These are phyloP conservation scores for Neoascia interrupta DNA, from an alignment of 2,888 invertebrate species.

Conservation along the genomic window DNA sequence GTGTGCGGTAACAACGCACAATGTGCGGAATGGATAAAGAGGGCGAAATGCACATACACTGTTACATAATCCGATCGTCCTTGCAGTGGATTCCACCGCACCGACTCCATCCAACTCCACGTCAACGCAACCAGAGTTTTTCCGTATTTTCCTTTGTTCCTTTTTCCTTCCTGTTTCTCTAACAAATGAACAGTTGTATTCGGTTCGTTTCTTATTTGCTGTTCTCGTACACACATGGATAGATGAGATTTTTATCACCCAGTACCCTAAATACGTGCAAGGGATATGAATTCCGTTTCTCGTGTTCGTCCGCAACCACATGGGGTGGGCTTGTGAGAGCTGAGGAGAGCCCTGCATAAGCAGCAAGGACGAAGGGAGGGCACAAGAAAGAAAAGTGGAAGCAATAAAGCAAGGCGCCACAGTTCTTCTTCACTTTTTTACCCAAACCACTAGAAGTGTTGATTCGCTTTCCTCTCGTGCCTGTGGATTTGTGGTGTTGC, in stretches of 20 bases:
- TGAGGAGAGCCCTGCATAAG: constrained; percentile 7
- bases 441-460: constrained; percentile 69
- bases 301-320: constrained; percentile 7
- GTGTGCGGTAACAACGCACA: constrained; percentile 3
- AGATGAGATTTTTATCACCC: constrained; percentile 68
- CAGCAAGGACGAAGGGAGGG: constrained; percentile 49
- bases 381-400: constrained; percentile 54
- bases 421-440: constrained; percentile 62
- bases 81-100: constrained; percentile 45
- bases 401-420: constrained; percentile 68
- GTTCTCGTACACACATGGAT: not conserved
- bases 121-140: constrained; percentile 15
- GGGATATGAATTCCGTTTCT: constrained; percentile 54
- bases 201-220: no score
- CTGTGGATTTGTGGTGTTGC: no score
- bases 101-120: no score
- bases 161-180: constrained; percentile 5
- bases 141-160: not conserved
- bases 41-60: constrained; percentile 12
- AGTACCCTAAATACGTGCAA: constrained; percentile 68
- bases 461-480: constrained; percentile 33
- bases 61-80: constrained; percentile 58
- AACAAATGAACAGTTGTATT: not conserved
- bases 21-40: not conserved
- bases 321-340: not conserved